Conservation (phyloP, 2,797 vertebrate species). For the Bufotes viridis region DNA sequence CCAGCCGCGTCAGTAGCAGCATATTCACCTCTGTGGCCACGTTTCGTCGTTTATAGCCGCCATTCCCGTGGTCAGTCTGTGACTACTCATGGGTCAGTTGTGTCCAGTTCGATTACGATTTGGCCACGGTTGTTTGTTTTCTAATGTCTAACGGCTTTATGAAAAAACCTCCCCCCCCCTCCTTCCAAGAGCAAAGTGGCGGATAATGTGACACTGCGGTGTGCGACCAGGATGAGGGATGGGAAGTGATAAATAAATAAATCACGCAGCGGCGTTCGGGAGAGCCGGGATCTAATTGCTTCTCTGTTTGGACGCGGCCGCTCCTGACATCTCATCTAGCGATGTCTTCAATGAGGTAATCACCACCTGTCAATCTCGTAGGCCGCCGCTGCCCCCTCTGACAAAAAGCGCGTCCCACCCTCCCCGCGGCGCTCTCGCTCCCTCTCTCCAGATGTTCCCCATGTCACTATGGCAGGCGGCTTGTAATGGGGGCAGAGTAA, state of each 20-base stretch:
- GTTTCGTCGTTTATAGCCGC: neutral
- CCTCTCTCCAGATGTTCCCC: slow-evolving; percentile 33
- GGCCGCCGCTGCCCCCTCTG: slow-evolving; percentile 12
- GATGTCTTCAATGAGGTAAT: slow-evolving; percentile 62
- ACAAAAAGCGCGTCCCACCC: slow-evolving; percentile 27
- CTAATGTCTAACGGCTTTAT: neutral
- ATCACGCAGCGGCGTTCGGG: slow-evolving; percentile 41
- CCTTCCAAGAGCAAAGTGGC: slow-evolving; percentile 8
- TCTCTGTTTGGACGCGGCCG: slow-evolving; percentile 53
- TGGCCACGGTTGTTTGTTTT: neutral
- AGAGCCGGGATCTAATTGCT: slow-evolving; percentile 58
- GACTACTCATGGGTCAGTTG: neutral
- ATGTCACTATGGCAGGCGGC: slow-evolving; percentile 2
- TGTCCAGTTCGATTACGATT: neutral
- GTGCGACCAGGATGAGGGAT: slow-evolving; percentile 48
- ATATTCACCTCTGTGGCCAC: neutral
- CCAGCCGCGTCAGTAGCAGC: neutral
- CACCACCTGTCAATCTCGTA: slow-evolving; percentile 53
- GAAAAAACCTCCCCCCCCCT: neutral
- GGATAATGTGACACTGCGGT: slow-evolving; percentile 46
- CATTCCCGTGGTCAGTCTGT: neutral
- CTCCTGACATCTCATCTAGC: slow-evolving; percentile 59
- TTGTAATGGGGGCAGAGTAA: neutral
- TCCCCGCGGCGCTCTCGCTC: slow-evolving; percentile 17
- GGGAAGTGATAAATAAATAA: slow-evolving; percentile 56